Conservation (phyloP, 35 echinoderm and acorn worm species). For the Strongylocentrotus purpuratus region DNA sequence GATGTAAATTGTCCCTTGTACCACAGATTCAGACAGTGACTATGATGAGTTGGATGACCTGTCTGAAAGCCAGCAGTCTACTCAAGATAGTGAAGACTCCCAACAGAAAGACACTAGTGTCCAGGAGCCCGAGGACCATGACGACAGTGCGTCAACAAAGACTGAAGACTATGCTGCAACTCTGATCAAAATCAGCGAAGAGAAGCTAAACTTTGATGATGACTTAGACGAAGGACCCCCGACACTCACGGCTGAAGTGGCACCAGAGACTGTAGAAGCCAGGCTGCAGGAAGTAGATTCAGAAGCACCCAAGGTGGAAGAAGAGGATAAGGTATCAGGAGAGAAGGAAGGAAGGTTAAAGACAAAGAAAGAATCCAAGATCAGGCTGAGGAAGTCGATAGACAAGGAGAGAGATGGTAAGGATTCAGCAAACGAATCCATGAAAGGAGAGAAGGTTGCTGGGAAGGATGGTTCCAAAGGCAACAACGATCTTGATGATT, state of each 20-base stretch:
- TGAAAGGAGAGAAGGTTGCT: slow-evolving; percentile 31
- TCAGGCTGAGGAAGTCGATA: slow-evolving; percentile 44
- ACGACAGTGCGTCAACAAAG: slow-evolving; percentile 20
- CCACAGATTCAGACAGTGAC: slow-evolving; percentile 68
- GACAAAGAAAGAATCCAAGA: slow-evolving; percentile 63
- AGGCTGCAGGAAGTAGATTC: slow-evolving; percentile 55
- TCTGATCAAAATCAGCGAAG: slow-evolving; percentile 40
- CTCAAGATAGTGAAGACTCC: slow-evolving; percentile 54
- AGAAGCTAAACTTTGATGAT: slow-evolving; percentile 48
- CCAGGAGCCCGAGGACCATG: slow-evolving; percentile 17
- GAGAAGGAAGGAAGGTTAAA: slow-evolving; percentile 50
- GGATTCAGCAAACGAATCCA: slow-evolving; percentile 32
- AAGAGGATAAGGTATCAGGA: slow-evolving; percentile 45
- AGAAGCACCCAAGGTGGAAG: slow-evolving; percentile 53
- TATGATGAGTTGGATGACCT: slow-evolving; percentile 42
- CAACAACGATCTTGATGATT: slow-evolving; percentile 39
- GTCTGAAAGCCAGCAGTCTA: slow-evolving; percentile 39
- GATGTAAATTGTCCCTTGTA: neutral
- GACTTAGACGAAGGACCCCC: slow-evolving; percentile 33
- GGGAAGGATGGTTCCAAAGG: slow-evolving; percentile 22
- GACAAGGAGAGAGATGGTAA: slow-evolving; percentile 47
- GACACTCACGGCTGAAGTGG: slow-evolving; percentile 24
- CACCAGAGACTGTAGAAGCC: slow-evolving; percentile 19
- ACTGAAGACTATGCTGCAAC: slow-evolving; percentile 22
- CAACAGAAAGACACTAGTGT: neutral